Evolutionary conservation across 2,797 vertebrate genomes (phyloP), one percentile per base, ranked within the genome.

Genomic region (Hapalemur alaotrensis): DNA sequence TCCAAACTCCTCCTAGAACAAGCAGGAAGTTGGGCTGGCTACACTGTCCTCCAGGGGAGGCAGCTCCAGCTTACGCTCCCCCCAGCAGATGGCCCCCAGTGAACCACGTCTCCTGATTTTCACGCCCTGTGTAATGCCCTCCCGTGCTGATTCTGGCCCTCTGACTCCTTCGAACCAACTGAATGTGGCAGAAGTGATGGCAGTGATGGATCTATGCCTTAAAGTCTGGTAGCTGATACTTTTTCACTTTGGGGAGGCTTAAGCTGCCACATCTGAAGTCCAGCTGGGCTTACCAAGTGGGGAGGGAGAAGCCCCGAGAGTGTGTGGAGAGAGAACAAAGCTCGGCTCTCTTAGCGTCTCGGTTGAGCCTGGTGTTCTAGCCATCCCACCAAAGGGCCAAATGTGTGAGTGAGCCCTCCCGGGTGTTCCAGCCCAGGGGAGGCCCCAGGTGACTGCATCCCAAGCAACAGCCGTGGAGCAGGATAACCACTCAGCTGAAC

Each of bases 61-160:
- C 54, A 25, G 57, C n/a, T 2, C 22, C 5, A 0, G 1, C 32
- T 25, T 10, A 46, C 2, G 1, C 2, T 18, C 6, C 59, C 28
- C n/a, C 38, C 32, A 13, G 7, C 38, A 22, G 69, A 18, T 2
- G 12, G 61, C 43, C 15, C 18, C 35, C 1, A 2, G 0, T 10
- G 69, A 59, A 4, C 30, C 59, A 12, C 28, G 0, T 23, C 28
- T 54, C 48, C 38, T 22, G 2, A 4, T 4, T 20, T 1, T 43
- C 48, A 2, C 14, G 18, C 7, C n/a, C 50, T 35, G 67, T 7
- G 17, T 5, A 22, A 23, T 1, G 7, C 18, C 38, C 43, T 28
- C 48, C 4, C 2, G 1, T 17, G 72, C 25, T 13, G 18, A n/a
- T 6, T 59, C 14, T 13, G 13, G 28, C 25, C 22, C 41, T 11